Conservation (phyloP, 2,113 vertebrate species). For the Plotosus lineatus region DNA sequence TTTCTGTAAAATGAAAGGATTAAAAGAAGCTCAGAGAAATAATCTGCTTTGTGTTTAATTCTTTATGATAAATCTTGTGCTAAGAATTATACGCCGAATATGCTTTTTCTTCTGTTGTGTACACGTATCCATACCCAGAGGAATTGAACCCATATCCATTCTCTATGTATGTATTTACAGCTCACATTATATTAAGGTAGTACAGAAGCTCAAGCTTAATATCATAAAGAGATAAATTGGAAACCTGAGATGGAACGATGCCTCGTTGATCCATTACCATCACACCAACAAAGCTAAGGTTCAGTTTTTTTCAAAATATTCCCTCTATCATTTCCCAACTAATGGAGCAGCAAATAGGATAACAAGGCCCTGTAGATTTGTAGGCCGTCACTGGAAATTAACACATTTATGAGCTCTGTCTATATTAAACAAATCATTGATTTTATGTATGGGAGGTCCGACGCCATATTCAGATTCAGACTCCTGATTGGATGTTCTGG, state of each 20-base stretch:
- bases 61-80: too few relatives aligned
- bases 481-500: slow-evolving; percentile 31
- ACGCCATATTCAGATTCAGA: slow-evolving; percentile 34
- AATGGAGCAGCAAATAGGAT: slow-evolving; percentile 60
- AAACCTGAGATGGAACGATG: neutral
- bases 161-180: neutral
- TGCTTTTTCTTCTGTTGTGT: neutral
- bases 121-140: neutral
- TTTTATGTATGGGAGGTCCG: slow-evolving; percentile 54
- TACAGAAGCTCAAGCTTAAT: neutral
- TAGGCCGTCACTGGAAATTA: slow-evolving; percentile 58
- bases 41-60: neutral
- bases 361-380: slow-evolving; percentile 59
- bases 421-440: slow-evolving; percentile 70
- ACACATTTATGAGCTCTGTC: slow-evolving; percentile 65
- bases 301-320: slow-evolving; percentile 52
- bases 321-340: slow-evolving; percentile 54
- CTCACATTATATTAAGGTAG: neutral
- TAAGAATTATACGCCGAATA: neutral
- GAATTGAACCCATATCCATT: neutral
- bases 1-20: neutral
- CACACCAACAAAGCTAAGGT: slow-evolving; percentile 39
- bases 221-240: neutral
- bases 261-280: neutral
- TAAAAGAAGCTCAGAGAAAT: neutral